These are phyloP conservation scores for Caranx ignobilis DNA, from an alignment of 2,113 vertebrate genomes.

Conservation along the genomic window DNA sequence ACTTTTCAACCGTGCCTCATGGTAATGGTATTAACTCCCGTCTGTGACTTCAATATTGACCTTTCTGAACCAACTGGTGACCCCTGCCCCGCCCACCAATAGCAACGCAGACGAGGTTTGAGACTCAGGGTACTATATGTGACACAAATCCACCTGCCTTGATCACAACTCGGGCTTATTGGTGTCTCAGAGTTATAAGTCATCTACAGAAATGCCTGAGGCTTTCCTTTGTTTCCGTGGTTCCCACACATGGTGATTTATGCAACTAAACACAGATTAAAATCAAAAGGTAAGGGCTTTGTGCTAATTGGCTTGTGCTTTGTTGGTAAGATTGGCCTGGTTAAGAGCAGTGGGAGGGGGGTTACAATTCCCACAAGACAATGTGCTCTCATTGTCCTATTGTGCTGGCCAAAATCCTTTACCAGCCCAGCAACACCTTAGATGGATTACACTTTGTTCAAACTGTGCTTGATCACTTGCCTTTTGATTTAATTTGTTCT, in stretches of 20 bases:
- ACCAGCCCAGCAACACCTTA: constrained; percentile 60
- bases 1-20: constrained; percentile 48
- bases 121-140: constrained; percentile 10
- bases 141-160: constrained; percentile 27
- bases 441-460: constrained; percentile 73
- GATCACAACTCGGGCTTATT: constrained; percentile 51
- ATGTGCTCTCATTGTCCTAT: constrained; percentile 56
- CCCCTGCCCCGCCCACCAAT: constrained; percentile 54
- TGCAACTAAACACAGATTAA: constrained; percentile 61
- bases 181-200: constrained; percentile 48
- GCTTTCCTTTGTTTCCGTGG: constrained; percentile 53
- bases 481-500: constrained; percentile 77
- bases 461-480: constrained; percentile 72
- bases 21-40: constrained; percentile 75
- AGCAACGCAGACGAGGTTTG: constrained; percentile 22
- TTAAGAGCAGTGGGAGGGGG: constrained; percentile 40
- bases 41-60: constrained; percentile 59
- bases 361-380: constrained; percentile 63
- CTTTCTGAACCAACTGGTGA: constrained; percentile 67
- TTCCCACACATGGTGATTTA: constrained; percentile 70
- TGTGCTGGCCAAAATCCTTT: constrained; percentile 50
- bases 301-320: constrained; percentile 73
- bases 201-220: constrained; percentile 31
- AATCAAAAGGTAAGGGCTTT: constrained; percentile 68
- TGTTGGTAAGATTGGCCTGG: constrained; percentile 52